Evolutionary conservation across 2,113 vertebrate species (phyloP), one percentile per base, ranked within the genome.

Genomic region (Otus sunia): DNA sequence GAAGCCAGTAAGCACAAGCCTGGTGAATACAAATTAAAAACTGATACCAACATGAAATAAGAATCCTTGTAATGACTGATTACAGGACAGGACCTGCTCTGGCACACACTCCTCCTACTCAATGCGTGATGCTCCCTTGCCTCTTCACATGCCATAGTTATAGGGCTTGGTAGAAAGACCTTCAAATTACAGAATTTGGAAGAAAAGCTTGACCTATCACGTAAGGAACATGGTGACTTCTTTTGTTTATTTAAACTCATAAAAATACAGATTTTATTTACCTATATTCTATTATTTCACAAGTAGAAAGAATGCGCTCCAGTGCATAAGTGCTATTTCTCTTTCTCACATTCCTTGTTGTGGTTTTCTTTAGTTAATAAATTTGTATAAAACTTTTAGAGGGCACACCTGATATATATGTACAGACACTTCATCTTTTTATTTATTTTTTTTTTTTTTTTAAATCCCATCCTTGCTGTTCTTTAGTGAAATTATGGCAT

Each of bases 71-170:
- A 68, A 41, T 32, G 29, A n/a, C 3, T 13, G 29, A 32, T 5
- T 26, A 10, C 12, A 75, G 56, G 19, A 64, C 17, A 89, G 0
- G 2, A 27, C 25, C 23, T 47, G 49, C 32, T 58, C 58, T 19
- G 58, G 30, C 30, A 63, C 1, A 1, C 16, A 3, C n/a, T 49
- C 30, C 37, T 75, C 49, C 49, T 60, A 0, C 56, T 58, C 80
- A n/a, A 7, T 6, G 17, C 2, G 1, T 0, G 0, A 6, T 26
- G 55, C 3, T 75, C 17, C 29, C 15, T 60, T 39, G 74, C 43
- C 56, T 60, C 15, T 45, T 41, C 41, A 45, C 2, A 0, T 11
- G 11, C 17, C 60, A 10, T 0, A 26, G 20, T 3, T n/a, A 9
- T 2, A 7, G 12, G 34, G 27, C 14, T 34, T 12, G 30, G 7